These are phyloP conservation scores for Microcebus griseorufus DNA, from an alignment of 2,113 vertebrate species.

Conservation along the genomic window DNA sequence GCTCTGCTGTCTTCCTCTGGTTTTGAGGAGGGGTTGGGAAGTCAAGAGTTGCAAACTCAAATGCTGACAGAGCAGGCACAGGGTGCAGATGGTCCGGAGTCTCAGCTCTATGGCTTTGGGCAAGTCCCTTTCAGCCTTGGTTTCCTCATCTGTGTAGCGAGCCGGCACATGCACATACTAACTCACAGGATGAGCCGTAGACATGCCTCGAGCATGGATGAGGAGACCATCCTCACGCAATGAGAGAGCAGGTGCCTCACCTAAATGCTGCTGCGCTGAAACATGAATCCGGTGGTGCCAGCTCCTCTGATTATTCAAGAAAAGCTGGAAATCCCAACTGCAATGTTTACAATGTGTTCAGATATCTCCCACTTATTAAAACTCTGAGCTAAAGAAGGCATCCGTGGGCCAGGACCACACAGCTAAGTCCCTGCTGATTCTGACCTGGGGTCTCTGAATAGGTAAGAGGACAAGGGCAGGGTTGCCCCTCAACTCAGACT, in stretches of 20 bases:
- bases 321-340: not conserved
- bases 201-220: not conserved
- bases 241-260: not conserved
- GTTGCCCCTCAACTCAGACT: not conserved
- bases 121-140: not conserved
- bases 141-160: not conserved
- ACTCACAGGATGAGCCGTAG: not conserved
- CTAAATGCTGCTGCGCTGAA: not conserved
- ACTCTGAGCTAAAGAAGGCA: not conserved
- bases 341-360: not conserved
- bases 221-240: not conserved
- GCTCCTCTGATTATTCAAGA: not conserved
- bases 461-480: not conserved
- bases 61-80: not conserved
- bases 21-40: not conserved
- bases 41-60: not conserved
- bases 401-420: not conserved
- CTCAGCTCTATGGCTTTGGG: not conserved
- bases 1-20: not conserved
- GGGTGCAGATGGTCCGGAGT: not conserved
- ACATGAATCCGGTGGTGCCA: too few relatives aligned
- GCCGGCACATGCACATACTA: rapidly evolving
- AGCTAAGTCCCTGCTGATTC: not conserved
- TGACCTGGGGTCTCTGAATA: not conserved
- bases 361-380: not conserved